Evolutionary conservation across 2,888 invertebrate species (phyloP), one percentile per base, ranked within the genome.

Genomic region (Eugnorisma glareosa): DNA sequence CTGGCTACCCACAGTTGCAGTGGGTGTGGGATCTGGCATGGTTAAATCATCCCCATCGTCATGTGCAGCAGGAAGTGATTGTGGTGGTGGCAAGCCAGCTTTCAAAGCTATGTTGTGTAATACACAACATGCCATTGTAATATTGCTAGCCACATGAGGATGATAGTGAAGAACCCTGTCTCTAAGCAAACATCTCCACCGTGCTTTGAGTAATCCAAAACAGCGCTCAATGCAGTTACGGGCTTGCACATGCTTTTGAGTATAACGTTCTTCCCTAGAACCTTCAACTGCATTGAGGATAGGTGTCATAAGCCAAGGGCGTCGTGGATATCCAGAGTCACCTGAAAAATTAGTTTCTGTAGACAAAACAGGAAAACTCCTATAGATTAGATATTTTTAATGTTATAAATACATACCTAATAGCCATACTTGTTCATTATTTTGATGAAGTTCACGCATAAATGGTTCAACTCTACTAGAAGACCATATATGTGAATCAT

Each of bases 111-210:
- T 51, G n/a, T 48, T 72, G 13, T 72, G 63, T 63, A 28, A 66
- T 5, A 72, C 64, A 28, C 48, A 72, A 64, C 37, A 66, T 51
- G 64, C 64, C 31, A 48, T 37, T 64, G 64, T 48, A 15, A 72
- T 72, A 21, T 51, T 48, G 37, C 66, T 66, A 37, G 54, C 73
- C n/a, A 43, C 48, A 54, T 67, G 24, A 24, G n/a, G 54, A 43
- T 67, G 73, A 24, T 67, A 54, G 24, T 73, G 67, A 28, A 67
- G 67, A 66, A 66, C 67, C 24, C 72, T 37, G 66, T 72, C 37
- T 51, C 66, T 28, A 15, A 51, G 48, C 15, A 73, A 54, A 40
- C 31, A 73, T 28, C 67, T 67, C 51, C 67, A 67, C 10, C 40
- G 51, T 40, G 51, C 67, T 48, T 67, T 67, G 15, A 54, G 67